Conservation (phyloP, 37 sponge, comb jelly and placozoan genomes). For the Lycopodina hypogea region DNA sequence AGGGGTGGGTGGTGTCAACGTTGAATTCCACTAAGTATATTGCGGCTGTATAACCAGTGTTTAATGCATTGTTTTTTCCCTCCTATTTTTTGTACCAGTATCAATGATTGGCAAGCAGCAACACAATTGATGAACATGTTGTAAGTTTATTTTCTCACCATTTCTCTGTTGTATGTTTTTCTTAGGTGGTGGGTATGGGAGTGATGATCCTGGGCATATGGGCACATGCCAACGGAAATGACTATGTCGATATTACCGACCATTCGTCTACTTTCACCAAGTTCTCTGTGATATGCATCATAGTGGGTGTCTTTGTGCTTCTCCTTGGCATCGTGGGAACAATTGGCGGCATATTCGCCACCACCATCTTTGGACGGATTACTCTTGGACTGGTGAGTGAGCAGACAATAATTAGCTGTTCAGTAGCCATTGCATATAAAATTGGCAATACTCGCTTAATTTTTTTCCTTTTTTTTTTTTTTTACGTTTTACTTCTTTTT, state of each 20-base stretch:
- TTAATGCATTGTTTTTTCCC: no score
- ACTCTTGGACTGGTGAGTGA: constrained; percentile 55
- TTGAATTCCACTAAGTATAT: no score
- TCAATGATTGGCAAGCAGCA: no score
- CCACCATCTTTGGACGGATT: constrained; percentile 45
- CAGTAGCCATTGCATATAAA: background rate
- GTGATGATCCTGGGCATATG: constrained; percentile 49
- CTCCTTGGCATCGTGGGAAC: constrained; percentile 39
- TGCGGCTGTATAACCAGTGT: no score
- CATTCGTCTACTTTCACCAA: background rate
- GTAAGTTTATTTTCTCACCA: background rate
- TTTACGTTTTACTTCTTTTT: background rate
- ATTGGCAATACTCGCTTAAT: no score
- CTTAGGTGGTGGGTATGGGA: constrained; percentile 43
- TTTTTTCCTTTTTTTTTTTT: no score
- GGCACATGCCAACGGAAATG: constrained; percentile 14
- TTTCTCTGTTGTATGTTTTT: background rate
- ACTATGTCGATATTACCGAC: constrained; percentile 19
- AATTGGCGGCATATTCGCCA: constrained; percentile 53
- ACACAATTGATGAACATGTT: no score
- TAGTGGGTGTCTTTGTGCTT: constrained; percentile 46
- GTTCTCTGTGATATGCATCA: constrained; percentile 44
- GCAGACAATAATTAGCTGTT: background rate
- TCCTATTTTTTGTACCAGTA: no score
- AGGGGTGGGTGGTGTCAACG: no score